Conservation (phyloP, 2,888 invertebrate species). For the Drosophila eohydei region DNA sequence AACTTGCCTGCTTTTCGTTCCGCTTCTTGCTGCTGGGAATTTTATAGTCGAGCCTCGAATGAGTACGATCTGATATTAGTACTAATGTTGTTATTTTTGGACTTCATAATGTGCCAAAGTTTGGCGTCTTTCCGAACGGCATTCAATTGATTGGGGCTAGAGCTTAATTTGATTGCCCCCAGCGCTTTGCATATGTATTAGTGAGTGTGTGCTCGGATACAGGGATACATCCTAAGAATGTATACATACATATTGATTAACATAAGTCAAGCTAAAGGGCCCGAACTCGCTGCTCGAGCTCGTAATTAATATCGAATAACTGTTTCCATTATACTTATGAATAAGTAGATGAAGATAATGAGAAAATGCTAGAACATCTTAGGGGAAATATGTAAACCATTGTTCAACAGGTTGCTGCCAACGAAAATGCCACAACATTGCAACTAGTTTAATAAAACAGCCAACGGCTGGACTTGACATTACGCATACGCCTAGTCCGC, state of each 20-base stretch:
- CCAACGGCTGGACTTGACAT: constrained; percentile 8
- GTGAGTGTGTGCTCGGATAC: background rate
- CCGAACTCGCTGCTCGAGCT: background rate
- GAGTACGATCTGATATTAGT: background rate
- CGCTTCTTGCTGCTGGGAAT: background rate
- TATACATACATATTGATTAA: constrained; percentile 6
- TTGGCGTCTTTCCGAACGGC: constrained; percentile 14
- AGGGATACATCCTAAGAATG: background rate
- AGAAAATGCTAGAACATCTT: background rate
- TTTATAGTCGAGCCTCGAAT: background rate
- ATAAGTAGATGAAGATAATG: background rate
- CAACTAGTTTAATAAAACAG: background rate
- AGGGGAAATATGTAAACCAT: background rate
- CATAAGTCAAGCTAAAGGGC: constrained; percentile 14
- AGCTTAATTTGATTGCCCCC: constrained; percentile 29
- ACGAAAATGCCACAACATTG: background rate
- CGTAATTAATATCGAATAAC: constrained; percentile 18
- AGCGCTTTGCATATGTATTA: background rate
- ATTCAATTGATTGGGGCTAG: constrained; percentile 24
- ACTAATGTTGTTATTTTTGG: constrained; percentile 19
- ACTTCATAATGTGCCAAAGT: constrained; percentile 17
- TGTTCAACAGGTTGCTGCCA: constrained; percentile 7
- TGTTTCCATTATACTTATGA: background rate
- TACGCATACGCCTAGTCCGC: constrained; percentile 30
- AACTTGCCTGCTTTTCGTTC: background rate